Base-by-base conservation (phyloP, 2,888 invertebrate species). In the Leistus spinibarbis region DNA sequence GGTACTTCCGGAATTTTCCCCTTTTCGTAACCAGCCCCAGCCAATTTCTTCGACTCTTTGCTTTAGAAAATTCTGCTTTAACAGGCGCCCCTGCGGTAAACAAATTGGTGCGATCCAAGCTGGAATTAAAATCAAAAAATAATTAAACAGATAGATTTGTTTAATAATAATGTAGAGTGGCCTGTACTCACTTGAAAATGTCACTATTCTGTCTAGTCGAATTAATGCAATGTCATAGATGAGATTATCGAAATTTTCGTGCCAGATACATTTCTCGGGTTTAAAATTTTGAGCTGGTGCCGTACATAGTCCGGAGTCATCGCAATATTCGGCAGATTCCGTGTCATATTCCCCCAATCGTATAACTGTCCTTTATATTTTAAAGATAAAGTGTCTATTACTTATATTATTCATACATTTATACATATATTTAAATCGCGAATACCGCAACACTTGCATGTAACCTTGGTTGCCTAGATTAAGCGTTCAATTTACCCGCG, bases 41-140 rank as follows among this genome's bases (percentile, higher is more conserved):
- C 88, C 88, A 1, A 91, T 90, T 0, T 90, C 89, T 56, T 86
- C 88, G n/a, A 88, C 86, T 2, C 79, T 79, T 23, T 87, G 85
- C 0, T 86, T 87, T 0, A 86, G 20, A 9, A 80, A 82, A 54
- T 86, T 77, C 56, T 83, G 82, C 0, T 65, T 78, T 56, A 87
- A 77, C 27, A 88, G 83, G 9, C 85, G 82, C 0, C 83, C 84
- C 9, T 82, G 84, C 5, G 89, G 88, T 64, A 91, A 81, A 79
- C 91, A 92, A 75, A 91, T 87, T 9, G 91, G 73, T 1, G 10
- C 1, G 5, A 73, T 60, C 73, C 73, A 73, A 53, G 53, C 73
- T 73, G 23, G 7, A 72, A 65, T 2, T 40, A 16, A 66, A 7
- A 40, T 17, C 17, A 3, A 19, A n/a, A n/a, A n/a, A n/a, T n/a